Base-by-base conservation (phyloP, 2,113 vertebrate genomes). In the Rhea americana region DNA sequence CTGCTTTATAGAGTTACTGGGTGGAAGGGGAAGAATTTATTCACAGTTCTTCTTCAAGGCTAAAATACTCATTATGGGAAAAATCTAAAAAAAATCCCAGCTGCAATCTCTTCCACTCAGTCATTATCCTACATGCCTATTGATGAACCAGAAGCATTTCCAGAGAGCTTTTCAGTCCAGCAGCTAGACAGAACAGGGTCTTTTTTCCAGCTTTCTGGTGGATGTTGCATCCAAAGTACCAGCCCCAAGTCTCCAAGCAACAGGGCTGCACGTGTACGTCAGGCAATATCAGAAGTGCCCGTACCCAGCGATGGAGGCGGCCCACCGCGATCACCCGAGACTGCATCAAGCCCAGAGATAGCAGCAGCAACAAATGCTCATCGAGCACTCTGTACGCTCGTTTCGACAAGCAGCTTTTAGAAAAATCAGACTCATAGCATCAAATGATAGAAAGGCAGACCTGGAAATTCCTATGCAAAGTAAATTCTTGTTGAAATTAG, bases 31-130 rank as follows among this genome's bases (percentile, higher is more conserved):
- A 79, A 79, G 74, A 71, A 70, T 84, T 90, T 73, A 79, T 24
- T 87, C 86, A 73, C 84, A 89, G 93, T 79, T 87, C 62, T 78
- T 91, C 85, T 65, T 90, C 58, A 65, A 72, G 85, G 91, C 70
- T 91, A 95, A 90, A 91, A 93, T 79, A 66, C 19, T 85, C 89
- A 81, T 90, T 94, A 91, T 37, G 70, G 85, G 70, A 89, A 91
- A 91, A 89, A 87, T 24, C 22, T 59, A 47, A 75, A 82, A 73
- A 78, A 73, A 35, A 1, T 26, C 67, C 59, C 13, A 28, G 43
- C 55, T 86, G 71, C 32, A 85, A 86, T 94, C 39, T 61, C 80
- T 83, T 80, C 79, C 85, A 76, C 87, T 63, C 13, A 0, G 65
- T 93, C 8, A 0, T 84, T 75, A 76, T 56, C 94, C 94, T 1